These are phyloP conservation scores for Neogobius melanostomus DNA, from an alignment of 2,113 vertebrate species.

Conservation along the genomic window DNA sequence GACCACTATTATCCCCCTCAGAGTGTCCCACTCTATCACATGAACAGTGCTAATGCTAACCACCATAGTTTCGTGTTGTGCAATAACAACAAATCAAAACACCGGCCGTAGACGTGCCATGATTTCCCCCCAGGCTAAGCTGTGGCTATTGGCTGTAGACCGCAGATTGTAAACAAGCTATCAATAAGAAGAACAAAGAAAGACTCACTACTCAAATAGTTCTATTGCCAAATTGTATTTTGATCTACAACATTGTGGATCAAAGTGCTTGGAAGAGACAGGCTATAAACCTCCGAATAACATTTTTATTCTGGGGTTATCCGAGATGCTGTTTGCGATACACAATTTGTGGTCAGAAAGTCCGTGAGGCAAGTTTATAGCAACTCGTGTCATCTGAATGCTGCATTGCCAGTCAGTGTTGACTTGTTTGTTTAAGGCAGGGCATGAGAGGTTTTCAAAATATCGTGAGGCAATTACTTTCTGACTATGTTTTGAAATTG, in stretches of 20 bases:
- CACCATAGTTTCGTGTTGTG: constrained; percentile 46
- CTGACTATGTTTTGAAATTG: too few relatives aligned
- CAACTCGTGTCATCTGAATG: constrained; percentile 1
- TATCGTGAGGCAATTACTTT: not conserved
- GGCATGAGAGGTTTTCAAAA: constrained; percentile 15
- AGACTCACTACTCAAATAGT: constrained; percentile 25
- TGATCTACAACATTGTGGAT: constrained; percentile 14
- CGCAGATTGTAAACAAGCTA: constrained; percentile 43
- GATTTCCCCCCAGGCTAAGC: constrained; percentile 45
- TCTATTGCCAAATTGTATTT: constrained; percentile 25
- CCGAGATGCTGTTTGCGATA: not conserved
- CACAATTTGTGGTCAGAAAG: constrained; percentile 1
- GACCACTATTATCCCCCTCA: too few relatives aligned
- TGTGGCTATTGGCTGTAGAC: constrained; percentile 16
- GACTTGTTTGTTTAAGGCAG: constrained; percentile 22
- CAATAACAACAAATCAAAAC: constrained; percentile 54
- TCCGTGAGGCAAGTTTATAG: not conserved
- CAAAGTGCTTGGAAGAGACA: constrained; percentile 12
- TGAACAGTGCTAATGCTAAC: constrained; percentile 21
- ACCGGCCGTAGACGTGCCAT: constrained; percentile 22
- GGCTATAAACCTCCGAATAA: not conserved
- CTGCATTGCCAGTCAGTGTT: not conserved
- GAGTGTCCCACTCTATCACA: too few relatives aligned
- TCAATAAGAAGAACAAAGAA: constrained; percentile 26
- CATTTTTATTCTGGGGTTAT: not conserved